Conservation (phyloP, 2,113 vertebrate species). For the Nannobrachium achirus region DNA sequence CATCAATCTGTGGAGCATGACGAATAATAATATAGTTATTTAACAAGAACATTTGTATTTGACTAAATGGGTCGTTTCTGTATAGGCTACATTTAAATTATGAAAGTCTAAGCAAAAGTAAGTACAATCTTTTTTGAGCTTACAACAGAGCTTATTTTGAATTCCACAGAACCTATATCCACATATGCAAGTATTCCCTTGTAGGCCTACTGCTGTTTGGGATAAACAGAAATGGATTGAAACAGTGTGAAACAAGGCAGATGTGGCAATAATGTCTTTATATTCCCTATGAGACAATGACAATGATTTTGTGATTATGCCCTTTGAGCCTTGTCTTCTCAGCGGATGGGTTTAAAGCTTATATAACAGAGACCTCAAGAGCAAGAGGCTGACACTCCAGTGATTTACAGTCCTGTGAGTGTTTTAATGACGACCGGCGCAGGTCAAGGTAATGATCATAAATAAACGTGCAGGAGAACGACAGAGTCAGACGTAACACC, state of each 20-base stretch:
- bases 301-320: conserved; percentile 23
- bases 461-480: conserved; percentile 56
- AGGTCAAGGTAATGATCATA: conserved; percentile 78
- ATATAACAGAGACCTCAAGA: conserved; percentile 22
- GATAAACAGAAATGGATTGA: not conserved
- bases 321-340: conserved; percentile 8
- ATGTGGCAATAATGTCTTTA: conserved; percentile 7
- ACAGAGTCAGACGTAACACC: not conserved
- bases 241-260: conserved; percentile 14
- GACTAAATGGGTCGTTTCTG: no score
- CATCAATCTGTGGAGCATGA: no score
- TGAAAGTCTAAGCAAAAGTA: no score
- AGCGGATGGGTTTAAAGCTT: conserved; percentile 47
- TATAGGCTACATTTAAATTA: no score
- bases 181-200: no score
- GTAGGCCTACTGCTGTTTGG: no score
- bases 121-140: no score
- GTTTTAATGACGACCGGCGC: conserved; percentile 59
- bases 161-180: no score
- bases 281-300: conserved; percentile 18
- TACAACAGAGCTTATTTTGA: no score
- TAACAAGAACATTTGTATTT: no score
- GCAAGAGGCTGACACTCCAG: conserved; percentile 3
- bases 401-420: conserved; percentile 65
- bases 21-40: no score